Percentiles rank a stretch among this genome's conserved stretches.
phyloP scores from a whole-genome alignment of 2,888 invertebrate species.

The Chamaedrilus cognettii region DNA sequence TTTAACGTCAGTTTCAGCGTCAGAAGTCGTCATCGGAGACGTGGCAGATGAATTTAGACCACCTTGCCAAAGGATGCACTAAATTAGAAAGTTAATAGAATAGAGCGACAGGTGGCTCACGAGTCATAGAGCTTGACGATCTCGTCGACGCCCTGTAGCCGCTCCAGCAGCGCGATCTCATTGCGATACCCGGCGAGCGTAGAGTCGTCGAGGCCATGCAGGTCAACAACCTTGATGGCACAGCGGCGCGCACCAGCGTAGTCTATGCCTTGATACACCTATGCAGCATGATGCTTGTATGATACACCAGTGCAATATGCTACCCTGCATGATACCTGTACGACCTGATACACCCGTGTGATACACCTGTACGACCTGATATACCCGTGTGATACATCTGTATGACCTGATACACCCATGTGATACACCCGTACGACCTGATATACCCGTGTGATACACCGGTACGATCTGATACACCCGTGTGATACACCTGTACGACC shows the following conservation, averaged over 20 bases:
- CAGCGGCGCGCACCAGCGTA: conserved; percentile 42
- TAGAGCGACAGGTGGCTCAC: conserved; percentile 67
- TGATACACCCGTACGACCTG: too few relatives aligned
- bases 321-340: too few relatives aligned
- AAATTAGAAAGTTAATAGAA: background rate
- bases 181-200: conserved; percentile 81
- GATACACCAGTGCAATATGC: background rate
- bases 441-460: too few relatives aligned
- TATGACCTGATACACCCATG: too few relatives aligned
- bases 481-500: too few relatives aligned
- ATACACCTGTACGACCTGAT: too few relatives aligned
- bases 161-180: conserved; percentile 80
- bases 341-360: background rate
- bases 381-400: too few relatives aligned
- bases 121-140: conserved; percentile 85
- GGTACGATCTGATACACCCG: too few relatives aligned
- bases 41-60: too few relatives aligned
- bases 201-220: conserved; percentile 70
- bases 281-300: conserved; percentile 24
- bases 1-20: too few relatives aligned
- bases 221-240: conserved; percentile 82
- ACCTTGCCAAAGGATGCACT: too few relatives aligned
- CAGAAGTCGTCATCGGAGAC: too few relatives aligned
- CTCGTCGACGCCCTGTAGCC: conserved; percentile 75
- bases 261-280: conserved; percentile 73